Base-by-base conservation (phyloP, 2,113 vertebrate genomes). In the Phoxinus phoxinus region DNA sequence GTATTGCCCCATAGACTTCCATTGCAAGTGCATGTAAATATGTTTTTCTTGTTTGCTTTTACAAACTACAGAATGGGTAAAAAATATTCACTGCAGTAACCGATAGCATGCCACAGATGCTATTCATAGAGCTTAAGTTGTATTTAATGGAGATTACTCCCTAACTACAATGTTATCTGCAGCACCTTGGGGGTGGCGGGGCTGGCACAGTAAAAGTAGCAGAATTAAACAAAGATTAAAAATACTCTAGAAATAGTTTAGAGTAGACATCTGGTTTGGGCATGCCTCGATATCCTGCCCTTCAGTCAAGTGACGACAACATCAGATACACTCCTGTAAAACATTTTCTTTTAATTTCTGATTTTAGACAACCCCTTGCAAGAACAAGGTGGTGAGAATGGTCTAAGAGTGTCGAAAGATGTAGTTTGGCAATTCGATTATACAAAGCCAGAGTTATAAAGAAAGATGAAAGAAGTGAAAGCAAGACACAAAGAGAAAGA, bases 401-500 rank as follows among this genome's bases (percentile, higher is more conserved):
- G 44, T 53, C 46, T 19, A 53, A 30, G 41, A 72, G 51, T 58
- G 48, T 53, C 4, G 8, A 65, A 53, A 11, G n/a, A 32, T 85
- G 53, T 79, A 59, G 53, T 25, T n/a, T 25, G 35, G 44, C 76
- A 80, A 69, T 63, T 69, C 25, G n/a, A 46, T 67, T 81, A 46
- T 25, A 27, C 59, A 46, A 58, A 80, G 80, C 74, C 9, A 61
- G 72, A 81, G 44, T 69, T 67, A 65, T 30, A 61, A 9, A 46
- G 25, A 83, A 80, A 82, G 59, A 81, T 32, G 23, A 80, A 72
- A 35, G 37, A 41, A 46, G 37, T 65, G 61, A 41, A 37, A 80
- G 53, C 21, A 32, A 78, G 53, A 61, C 13, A 61, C 17, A 25
- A n/a, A 12, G 23, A 61, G n/a, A 61, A 30, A 41, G 35, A n/a